Evolutionary conservation across 2,888 invertebrate species (phyloP), one percentile per base, ranked within the genome.

Genomic region (Drosophila merina): DNA sequence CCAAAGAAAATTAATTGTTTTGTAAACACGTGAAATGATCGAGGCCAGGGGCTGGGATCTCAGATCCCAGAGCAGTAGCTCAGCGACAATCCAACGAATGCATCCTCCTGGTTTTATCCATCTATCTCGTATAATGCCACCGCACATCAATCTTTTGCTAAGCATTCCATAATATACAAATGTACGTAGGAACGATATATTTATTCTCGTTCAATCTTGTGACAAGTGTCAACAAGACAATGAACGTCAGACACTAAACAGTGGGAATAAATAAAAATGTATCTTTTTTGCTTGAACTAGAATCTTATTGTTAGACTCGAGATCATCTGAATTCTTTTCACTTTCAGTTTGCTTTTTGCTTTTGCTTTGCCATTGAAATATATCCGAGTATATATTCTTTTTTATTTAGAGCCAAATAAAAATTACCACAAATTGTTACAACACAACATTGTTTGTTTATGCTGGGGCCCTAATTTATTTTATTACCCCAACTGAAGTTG

Each of bases 1-100:
- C 76, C 64, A 66, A 70, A 60, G 86, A 86, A 83, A 83, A 83
- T 86, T 84, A 83, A 83, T 83, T 86, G 82, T 83, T 83, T 83
- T 86, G 82, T 83, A 83, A 83, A 83, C 82, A 83, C 67, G 80
- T 55, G 81, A 86, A 79, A 64, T 55, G 64, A 66, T 45, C 28
- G n/a, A 20, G 49, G 51, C 47, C 50, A 44, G 26, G 57, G 63
- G 31, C 4, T 57, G 42, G 36, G 52, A 44, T 31, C 30, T 31
- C 47, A 42, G 54, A 10, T 45, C 47, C 48, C 52, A 77, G 58
- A 73, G 80, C 77, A 75, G 74, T 60, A 66, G 69, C 68, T 64
- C 82, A 79, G 69, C 72, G 58, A 74, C 67, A 69, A 77, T 69
- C 64, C 71, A 5, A 12, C 36, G 6, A 66, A 70, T 86, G 75